A percentile compares a stretch with the other conserved stretches of the same genome.
phyloP scores from a whole-genome alignment of 2,888 invertebrate genomes.

The Cryptophagus acutangulus region DNA sequence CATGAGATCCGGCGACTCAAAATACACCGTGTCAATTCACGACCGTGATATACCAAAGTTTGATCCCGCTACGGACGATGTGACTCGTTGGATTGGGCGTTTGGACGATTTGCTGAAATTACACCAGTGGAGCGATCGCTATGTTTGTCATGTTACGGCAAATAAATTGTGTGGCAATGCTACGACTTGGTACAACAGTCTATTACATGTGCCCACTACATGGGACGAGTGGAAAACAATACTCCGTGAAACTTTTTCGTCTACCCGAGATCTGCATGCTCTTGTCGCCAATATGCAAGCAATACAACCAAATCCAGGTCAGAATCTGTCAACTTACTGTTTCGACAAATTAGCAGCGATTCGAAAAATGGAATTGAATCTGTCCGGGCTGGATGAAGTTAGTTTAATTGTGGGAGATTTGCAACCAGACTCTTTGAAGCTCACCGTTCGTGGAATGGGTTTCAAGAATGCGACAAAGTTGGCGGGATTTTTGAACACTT shows the following conservation, averaged over 20 bases:
- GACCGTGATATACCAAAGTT: neutral
- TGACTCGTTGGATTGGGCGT: neutral
- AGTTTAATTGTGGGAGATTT: conserved; percentile 1
- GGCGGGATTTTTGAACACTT: neutral
- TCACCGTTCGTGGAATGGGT: neutral
- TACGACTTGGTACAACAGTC: neutral
- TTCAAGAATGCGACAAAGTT: neutral
- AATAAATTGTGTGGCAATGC: neutral
- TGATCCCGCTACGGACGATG: neutral
- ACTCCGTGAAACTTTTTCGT: neutral
- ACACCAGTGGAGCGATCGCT: neutral
- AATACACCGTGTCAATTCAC: no score
- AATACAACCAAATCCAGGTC: neutral
- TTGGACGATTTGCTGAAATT: neutral
- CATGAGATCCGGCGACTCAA: no score
- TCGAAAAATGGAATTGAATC: neutral
- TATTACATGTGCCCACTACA: neutral
- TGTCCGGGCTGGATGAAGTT: neutral
- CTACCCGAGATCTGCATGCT: neutral
- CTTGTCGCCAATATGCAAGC: neutral
- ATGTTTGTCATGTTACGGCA: neutral
- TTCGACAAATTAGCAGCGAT: conserved; percentile 2
- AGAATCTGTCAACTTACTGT: neutral
- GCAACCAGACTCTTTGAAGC: neutral
- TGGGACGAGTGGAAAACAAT: conserved; percentile 4